Percentiles rank a stretch among this genome's conserved stretches.
These are phyloP conservation scores for Argynnis bischoffii DNA, from an alignment of 2,888 invertebrate genomes.

Conservation along the genomic window DNA sequence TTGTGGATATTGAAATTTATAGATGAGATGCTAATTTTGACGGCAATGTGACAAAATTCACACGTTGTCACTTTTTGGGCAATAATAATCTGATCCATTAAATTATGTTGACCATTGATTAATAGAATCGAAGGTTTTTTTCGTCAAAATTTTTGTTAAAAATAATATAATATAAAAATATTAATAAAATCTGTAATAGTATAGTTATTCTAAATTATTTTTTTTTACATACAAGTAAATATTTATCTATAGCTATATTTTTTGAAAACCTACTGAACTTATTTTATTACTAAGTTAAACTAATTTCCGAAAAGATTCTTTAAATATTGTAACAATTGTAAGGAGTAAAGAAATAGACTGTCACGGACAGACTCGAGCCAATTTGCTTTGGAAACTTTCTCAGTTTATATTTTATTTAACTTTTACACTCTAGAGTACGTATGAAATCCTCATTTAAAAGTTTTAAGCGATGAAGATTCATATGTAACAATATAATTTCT, in stretches of 20 bases:
- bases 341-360: constrained; percentile 44
- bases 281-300: not conserved
- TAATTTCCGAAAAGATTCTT: not conserved
- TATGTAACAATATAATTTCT: constrained; percentile 8
- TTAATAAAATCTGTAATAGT: too few relatives aligned
- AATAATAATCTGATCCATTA: not conserved
- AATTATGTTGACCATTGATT: not conserved
- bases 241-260: not conserved
- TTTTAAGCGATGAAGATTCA: constrained; percentile 9
- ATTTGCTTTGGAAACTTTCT: constrained; percentile 40
- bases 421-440: constrained; percentile 36
- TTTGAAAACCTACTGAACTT: not conserved
- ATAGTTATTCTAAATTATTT: too few relatives aligned
- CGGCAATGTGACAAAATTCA: constrained; percentile 24
- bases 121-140: too few relatives aligned
- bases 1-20: constrained; percentile 15
- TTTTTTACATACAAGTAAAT: not conserved
- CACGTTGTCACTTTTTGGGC: constrained; percentile 24
- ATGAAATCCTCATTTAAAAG: constrained; percentile 32
- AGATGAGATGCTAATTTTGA: constrained; percentile 25
- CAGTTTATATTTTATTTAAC: constrained; percentile 42
- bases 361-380: constrained; percentile 41
- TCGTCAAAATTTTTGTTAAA: too few relatives aligned
- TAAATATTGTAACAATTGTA: constrained; percentile 36
- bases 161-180: too few relatives aligned